phyloP scores from a whole-genome alignment of 2,113 vertebrate species.

The Origma solitaria region DNA sequence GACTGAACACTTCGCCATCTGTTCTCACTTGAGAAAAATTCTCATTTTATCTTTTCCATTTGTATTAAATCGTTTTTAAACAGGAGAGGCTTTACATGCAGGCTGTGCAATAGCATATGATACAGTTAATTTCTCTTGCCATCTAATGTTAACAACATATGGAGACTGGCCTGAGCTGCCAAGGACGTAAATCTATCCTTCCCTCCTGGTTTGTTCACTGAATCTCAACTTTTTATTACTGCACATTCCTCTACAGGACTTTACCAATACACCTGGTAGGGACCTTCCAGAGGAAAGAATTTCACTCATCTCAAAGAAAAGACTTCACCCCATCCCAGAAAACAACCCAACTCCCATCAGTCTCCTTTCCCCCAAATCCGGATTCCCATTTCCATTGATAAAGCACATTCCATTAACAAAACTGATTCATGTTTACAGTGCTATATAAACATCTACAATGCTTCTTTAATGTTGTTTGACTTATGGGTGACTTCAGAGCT shows the following conservation, averaged over 20 bases:
- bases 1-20: constrained; percentile 21
- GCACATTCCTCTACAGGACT: neutral
- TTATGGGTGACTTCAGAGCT: neutral
- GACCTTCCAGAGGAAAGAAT: neutral
- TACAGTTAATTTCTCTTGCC: constrained; percentile 29
- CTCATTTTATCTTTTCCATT: constrained; percentile 22
- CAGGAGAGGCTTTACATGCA: neutral
- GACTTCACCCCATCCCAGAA: neutral
- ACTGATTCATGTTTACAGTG: neutral
- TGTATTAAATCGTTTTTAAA: constrained; percentile 11
- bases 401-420: neutral
- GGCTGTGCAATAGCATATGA: neutral
- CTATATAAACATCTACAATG: neutral
- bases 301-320: neutral
- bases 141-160: constrained; percentile 46
- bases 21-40: constrained; percentile 22
- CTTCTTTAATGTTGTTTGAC: neutral
- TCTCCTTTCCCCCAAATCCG: neutral
- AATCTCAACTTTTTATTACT: constrained; percentile 18
- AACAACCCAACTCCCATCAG: neutral
- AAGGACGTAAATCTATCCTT: constrained; percentile 42
- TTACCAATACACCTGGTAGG: constrained; percentile 29
- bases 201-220: neutral
- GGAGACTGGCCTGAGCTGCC: constrained; percentile 2
- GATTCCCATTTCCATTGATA: neutral